phyloP scores from a whole-genome alignment of 2,888 invertebrate genomes.

The Dromius quadrimaculatus region DNA sequence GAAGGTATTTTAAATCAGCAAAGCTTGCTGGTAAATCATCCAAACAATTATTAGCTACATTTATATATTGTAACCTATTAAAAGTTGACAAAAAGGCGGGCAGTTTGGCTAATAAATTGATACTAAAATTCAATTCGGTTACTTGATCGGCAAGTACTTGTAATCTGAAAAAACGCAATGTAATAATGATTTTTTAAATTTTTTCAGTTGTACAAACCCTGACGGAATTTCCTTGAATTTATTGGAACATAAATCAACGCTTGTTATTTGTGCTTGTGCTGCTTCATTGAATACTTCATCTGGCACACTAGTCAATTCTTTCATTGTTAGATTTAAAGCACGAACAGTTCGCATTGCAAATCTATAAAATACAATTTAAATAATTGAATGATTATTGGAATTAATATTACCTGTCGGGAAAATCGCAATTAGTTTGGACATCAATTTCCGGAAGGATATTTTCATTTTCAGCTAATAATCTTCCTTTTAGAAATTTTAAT shows the following conservation, averaged over 20 bases:
- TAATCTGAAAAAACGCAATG: constrained; percentile 64
- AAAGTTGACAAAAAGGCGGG: constrained; percentile 76
- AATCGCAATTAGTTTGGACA: constrained; percentile 55
- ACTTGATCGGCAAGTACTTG: constrained; percentile 68
- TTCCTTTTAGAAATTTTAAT: constrained; percentile 81
- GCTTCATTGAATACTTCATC: constrained; percentile 80
- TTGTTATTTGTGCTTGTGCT: constrained; percentile 76
- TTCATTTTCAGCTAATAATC: constrained; percentile 62
- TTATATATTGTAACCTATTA: constrained; percentile 75
- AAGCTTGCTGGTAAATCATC: constrained; percentile 75
- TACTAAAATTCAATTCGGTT: constrained; percentile 77
- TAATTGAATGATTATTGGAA: not conserved
- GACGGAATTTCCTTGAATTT: constrained; percentile 76
- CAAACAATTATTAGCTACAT: constrained; percentile 82
- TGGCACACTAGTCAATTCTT: constrained; percentile 76
- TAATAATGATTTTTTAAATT: constrained; percentile 10
- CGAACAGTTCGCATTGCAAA: constrained; percentile 71
- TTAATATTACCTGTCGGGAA: constrained; percentile 58
- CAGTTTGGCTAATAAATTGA: constrained; percentile 75
- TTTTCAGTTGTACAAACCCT: constrained; percentile 68
- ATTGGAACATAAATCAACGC: constrained; percentile 87
- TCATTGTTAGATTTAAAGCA: constrained; percentile 73
- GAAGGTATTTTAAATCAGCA: constrained; percentile 73
- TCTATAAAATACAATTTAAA: constrained; percentile 61
- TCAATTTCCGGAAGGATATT: constrained; percentile 63